Conservation (phyloP, 64 coral and sea anemone genomes). For the Hydrozoanthus tunicans region DNA sequence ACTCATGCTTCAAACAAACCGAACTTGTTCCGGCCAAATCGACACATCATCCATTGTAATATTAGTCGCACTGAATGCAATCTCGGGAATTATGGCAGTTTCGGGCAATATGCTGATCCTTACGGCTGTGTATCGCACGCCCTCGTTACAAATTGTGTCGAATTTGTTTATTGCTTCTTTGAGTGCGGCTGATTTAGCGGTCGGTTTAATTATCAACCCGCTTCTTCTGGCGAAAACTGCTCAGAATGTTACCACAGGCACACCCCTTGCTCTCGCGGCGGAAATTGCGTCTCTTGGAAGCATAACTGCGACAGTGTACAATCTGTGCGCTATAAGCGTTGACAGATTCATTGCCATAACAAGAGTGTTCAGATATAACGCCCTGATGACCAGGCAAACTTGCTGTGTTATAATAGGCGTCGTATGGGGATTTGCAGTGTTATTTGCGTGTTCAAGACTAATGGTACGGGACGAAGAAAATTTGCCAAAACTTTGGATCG, state of each 20-base stretch:
- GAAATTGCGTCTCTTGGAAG: slow-evolving; percentile 71
- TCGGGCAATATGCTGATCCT: slow-evolving; percentile 69
- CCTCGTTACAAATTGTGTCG: slow-evolving; percentile 55
- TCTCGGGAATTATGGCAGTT: slow-evolving; percentile 62
- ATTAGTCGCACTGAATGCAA: slow-evolving; percentile 36
- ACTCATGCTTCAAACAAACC: background rate
- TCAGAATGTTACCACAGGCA: slow-evolving; percentile 57
- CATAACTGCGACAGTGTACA: slow-evolving; percentile 71
- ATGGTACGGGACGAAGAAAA: slow-evolving; percentile 27
- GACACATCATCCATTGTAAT: background rate
- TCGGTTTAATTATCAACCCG: slow-evolving; percentile 60
- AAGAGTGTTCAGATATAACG: slow-evolving; percentile 40
- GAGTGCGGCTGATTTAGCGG: slow-evolving; percentile 63
- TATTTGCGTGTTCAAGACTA: slow-evolving; percentile 59
- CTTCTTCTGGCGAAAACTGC: slow-evolving; percentile 75
- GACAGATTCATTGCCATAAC: slow-evolving; percentile 81
- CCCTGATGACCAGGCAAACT: slow-evolving; percentile 32
- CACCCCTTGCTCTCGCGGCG: slow-evolving; percentile 46
- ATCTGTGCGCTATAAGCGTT: slow-evolving; percentile 66
- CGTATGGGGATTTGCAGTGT: slow-evolving; percentile 66
- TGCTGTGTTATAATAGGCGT: slow-evolving; percentile 25
- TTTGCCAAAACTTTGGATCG: slow-evolving; percentile 78
- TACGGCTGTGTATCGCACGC: slow-evolving; percentile 63
- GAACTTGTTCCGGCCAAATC: slow-evolving; percentile 52
- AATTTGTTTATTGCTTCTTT: slow-evolving; percentile 81